A percentile compares a stretch with the other conserved stretches of the same genome.
These are phyloP conservation scores for Amblyopsis rosae DNA, from an alignment of 2,113 vertebrate genomes.

Conservation along the genomic window DNA sequence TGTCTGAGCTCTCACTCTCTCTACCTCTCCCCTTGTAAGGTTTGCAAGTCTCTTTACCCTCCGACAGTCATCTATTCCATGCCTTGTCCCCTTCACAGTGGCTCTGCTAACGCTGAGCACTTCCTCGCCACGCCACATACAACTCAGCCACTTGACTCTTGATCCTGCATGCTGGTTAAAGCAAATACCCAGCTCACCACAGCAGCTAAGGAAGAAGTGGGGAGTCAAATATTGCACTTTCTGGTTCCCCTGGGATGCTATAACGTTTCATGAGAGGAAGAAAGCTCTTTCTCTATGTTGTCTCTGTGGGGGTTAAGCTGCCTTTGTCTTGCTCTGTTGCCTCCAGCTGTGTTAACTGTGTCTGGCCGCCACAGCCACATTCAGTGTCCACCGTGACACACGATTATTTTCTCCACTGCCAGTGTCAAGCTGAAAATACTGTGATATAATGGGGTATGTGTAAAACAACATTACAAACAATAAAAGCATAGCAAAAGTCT, in stretches of 20 bases:
- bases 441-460: too few relatives aligned
- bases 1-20: conserved; percentile 39
- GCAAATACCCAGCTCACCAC: conserved; percentile 50
- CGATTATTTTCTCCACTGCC: too few relatives aligned
- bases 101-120: conserved; percentile 50
- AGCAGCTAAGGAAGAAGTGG: conserved; percentile 19
- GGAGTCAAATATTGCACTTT: conserved; percentile 11
- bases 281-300: conserved; percentile 36
- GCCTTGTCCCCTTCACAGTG: conserved; percentile 12
- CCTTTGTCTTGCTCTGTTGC: conserved; percentile 27
- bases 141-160: conserved; percentile 65
- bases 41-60: conserved; percentile 54
- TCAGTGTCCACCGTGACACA: not conserved
- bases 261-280: conserved; percentile 30
- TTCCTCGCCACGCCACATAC: conserved; percentile 57
- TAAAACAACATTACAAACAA: too few relatives aligned
- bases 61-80: conserved; percentile 35
- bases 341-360: not conserved
- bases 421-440: too few relatives aligned
- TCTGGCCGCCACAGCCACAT: not conserved
- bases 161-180: conserved; percentile 46
- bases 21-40: conserved; percentile 15
- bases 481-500: too few relatives aligned
- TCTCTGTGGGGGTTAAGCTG: conserved; percentile 13
- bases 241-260: conserved; percentile 28